Conservation (phyloP, 2,797 vertebrate species). For the Poliocrania exsul region DNA sequence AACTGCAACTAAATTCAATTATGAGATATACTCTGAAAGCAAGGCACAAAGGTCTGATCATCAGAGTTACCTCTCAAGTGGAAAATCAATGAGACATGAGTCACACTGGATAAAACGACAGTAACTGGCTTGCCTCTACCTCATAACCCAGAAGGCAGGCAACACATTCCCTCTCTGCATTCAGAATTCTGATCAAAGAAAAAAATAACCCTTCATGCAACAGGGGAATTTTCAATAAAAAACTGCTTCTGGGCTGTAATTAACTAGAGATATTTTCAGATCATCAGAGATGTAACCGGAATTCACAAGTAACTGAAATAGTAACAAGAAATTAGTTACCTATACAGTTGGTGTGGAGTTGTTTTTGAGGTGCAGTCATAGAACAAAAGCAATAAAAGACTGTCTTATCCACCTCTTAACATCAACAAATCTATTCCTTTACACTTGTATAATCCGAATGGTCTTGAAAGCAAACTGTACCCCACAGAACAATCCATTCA, state of each 20-base stretch:
- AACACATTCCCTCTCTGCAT: background rate
- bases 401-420: background rate
- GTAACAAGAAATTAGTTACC: background rate
- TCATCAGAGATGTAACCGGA: background rate
- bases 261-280: background rate
- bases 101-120: background rate
- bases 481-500: background rate
- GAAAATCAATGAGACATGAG: conserved; percentile 30
- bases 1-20: background rate
- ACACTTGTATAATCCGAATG: background rate
- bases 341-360: background rate
- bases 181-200: background rate
- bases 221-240: background rate
- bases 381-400: background rate
- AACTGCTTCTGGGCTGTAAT: background rate
- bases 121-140: background rate
- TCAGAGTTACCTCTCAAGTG: background rate
- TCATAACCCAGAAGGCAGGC: background rate
- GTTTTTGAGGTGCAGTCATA: background rate
- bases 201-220: background rate
- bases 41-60: background rate
- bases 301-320: background rate
- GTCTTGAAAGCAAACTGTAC: background rate
- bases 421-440: background rate
- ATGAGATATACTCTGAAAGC: background rate